Percentiles rank a stretch among this genome's conserved stretches.
phyloP scores from a whole-genome alignment of 2,888 invertebrate species.

The Caenorhabditis sp. region DNA sequence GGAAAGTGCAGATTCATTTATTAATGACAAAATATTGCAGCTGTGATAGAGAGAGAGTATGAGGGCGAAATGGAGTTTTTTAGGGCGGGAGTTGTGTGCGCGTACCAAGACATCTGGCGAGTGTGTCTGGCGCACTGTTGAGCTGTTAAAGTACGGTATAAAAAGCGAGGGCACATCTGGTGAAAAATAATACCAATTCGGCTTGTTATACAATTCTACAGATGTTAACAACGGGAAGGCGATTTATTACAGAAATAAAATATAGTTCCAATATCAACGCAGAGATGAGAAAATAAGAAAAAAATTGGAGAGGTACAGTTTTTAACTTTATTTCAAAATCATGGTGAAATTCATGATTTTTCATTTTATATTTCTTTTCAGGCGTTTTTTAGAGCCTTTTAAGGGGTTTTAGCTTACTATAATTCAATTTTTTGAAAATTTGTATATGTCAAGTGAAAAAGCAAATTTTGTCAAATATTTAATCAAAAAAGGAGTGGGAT shows the following conservation, averaged over 20 bases:
- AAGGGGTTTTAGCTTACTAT: too few relatives aligned
- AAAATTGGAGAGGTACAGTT: too few relatives aligned
- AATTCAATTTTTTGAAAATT: too few relatives aligned
- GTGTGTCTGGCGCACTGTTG: conserved; percentile 1
- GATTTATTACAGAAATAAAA: neutral
- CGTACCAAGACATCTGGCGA: neutral
- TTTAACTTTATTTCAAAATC: too few relatives aligned
- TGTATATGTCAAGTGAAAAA: too few relatives aligned
- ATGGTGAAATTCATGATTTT: too few relatives aligned
- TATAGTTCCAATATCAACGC: too few relatives aligned
- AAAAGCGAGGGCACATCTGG: neutral
- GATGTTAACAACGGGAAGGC: neutral
- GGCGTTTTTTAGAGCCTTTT: too few relatives aligned
- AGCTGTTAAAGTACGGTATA: neutral
- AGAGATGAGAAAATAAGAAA: too few relatives aligned
- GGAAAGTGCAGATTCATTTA: conserved; percentile 1
- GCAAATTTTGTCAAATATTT: too few relatives aligned
- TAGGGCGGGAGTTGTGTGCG: neutral
- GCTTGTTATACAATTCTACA: neutral
- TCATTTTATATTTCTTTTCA: too few relatives aligned
- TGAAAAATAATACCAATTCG: neutral
- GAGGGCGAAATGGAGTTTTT: neutral
- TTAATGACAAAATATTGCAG: neutral
- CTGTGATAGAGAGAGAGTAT: neutral
- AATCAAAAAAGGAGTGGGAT: too few relatives aligned